These are phyloP conservation scores for rabbit (Oryctolagus cuniculus) DNA, from an alignment of 2,113 vertebrate genomes.

Conservation along the genomic window DNA sequence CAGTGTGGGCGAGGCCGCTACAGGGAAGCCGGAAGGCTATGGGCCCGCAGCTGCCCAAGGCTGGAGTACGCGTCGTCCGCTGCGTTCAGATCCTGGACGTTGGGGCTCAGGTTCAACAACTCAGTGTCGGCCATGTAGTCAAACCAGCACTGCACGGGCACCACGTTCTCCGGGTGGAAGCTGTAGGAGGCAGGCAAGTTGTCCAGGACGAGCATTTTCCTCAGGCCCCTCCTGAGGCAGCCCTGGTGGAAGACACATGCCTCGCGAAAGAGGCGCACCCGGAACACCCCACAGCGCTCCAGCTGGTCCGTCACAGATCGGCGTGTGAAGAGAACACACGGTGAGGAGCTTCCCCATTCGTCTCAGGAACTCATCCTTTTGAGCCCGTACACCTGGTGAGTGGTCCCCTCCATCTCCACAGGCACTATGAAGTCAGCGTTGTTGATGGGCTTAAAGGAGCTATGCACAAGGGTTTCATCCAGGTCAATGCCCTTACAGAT, in stretches of 20 bases:
- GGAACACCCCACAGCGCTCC: constrained; percentile 92
- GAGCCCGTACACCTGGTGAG: constrained; percentile 96
- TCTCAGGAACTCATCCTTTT: constrained; percentile 95
- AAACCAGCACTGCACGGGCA: constrained; percentile 95
- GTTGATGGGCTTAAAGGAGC: constrained; percentile 97
- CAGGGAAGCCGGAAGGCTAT: constrained; percentile 78
- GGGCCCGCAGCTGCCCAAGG: constrained; percentile 92
- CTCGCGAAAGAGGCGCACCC: constrained; percentile 93
- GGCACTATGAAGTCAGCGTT: constrained; percentile 98
- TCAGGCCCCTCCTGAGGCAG: constrained; percentile 92
- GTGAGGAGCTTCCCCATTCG: constrained; percentile 95
- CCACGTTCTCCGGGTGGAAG: constrained; percentile 95
- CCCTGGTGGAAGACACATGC: constrained; percentile 96
- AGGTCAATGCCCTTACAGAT: constrained; percentile 96
- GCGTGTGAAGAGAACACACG: constrained; percentile 95
- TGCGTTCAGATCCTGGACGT: constrained; percentile 93
- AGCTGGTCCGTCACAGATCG: constrained; percentile 94
- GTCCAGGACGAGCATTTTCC: constrained; percentile 94
- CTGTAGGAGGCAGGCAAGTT: constrained; percentile 95
- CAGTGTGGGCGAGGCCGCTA: constrained; percentile 83
- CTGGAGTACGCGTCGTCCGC: constrained; percentile 92
- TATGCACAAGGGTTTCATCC: constrained; percentile 96
- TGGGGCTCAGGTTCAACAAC: constrained; percentile 93
- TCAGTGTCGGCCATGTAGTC: constrained; percentile 94
- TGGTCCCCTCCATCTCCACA: constrained; percentile 95